Conservation (phyloP, 2,888 invertebrate species). For the Rhogogaster chlorosoma region DNA sequence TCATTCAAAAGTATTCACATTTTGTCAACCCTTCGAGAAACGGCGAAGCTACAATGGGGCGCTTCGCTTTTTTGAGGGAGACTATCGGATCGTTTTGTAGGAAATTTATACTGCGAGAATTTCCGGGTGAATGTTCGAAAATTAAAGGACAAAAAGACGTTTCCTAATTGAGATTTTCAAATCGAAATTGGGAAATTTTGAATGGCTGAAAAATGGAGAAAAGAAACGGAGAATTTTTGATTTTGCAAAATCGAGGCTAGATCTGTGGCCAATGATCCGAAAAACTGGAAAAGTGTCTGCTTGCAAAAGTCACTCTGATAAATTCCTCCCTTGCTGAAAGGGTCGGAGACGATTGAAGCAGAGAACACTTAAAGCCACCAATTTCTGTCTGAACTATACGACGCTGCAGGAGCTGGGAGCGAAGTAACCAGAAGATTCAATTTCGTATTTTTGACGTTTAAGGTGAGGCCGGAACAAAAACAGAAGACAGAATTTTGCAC, state of each 20-base stretch:
- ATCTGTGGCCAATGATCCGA: not conserved
- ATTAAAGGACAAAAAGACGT: not conserved
- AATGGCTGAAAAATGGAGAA: too few species aligned
- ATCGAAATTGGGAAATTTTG: not conserved
- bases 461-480: not conserved
- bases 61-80: too few species aligned
- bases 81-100: not conserved
- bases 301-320: not conserved
- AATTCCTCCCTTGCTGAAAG: not conserved
- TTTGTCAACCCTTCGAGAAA: too few species aligned
- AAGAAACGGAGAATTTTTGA: too few species aligned
- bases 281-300: not conserved
- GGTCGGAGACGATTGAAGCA: constrained; percentile 1
- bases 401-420: not conserved
- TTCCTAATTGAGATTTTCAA: not conserved
- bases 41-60: too few species aligned
- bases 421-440: not conserved
- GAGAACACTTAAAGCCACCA: not conserved
- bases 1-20: not conserved
- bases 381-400: not conserved
- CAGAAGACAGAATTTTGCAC: too few species aligned
- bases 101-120: not conserved
- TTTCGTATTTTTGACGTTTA: not conserved
- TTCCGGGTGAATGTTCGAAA: not conserved
- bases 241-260: not conserved